These are phyloP conservation scores for Zaprionus kolodkinae DNA, from an alignment of 1,140 invertebrate species.

Conservation along the genomic window DNA sequence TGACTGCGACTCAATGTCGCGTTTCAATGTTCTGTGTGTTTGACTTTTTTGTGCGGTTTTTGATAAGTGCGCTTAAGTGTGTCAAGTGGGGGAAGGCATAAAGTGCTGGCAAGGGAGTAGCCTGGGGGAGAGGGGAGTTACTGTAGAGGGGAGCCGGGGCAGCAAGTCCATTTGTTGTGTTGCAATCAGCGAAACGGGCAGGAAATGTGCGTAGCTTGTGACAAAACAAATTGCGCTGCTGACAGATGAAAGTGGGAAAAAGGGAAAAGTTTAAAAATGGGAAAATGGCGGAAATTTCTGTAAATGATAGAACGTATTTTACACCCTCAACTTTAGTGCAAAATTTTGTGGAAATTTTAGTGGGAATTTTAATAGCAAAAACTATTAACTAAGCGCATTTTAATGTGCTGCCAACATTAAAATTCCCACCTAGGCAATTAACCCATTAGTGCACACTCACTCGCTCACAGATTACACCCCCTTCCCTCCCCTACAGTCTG, in stretches of 20 bases:
- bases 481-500: conserved; percentile 33
- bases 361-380: neutral
- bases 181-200: conserved; percentile 65
- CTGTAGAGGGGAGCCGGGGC: neutral
- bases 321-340: neutral
- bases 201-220: conserved; percentile 56
- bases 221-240: conserved; percentile 3
- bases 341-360: neutral
- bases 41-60: conserved; percentile 64
- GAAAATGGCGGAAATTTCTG: conserved; percentile 16
- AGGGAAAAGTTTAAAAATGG: conserved; percentile 28
- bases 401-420: neutral
- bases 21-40: conserved; percentile 71
- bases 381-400: conserved; percentile 7
- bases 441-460: conserved; percentile 42
- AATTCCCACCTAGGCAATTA: conserved; percentile 47
- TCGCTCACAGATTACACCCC: conserved; percentile 19
- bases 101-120: conserved; percentile 22
- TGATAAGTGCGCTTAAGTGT: conserved; percentile 62
- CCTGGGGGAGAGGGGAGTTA: conserved; percentile 4
- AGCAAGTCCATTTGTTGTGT: conserved; percentile 17
- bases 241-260: conserved; percentile 15
- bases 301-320: conserved; percentile 39
- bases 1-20: conserved; percentile 47
- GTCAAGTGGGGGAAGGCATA: conserved; percentile 54